These are phyloP conservation scores for Brachylomia viminalis DNA, from an alignment of 2,888 invertebrate genomes.

Conservation along the genomic window DNA sequence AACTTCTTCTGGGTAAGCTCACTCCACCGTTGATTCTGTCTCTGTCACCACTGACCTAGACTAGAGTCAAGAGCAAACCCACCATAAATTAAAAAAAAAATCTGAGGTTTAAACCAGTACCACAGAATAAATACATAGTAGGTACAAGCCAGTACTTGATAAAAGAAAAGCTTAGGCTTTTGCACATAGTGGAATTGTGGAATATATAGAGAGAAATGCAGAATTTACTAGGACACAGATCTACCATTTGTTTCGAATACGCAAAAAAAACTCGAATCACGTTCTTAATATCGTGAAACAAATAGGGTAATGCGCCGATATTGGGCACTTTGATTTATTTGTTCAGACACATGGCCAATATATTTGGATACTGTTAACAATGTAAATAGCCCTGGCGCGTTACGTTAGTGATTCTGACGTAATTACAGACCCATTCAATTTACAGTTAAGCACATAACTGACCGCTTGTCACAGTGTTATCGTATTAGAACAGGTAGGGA, in stretches of 20 bases:
- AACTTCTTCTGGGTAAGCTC: too few relatives aligned
- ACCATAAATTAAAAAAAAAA: too few relatives aligned
- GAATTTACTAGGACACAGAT: conserved; percentile 19
- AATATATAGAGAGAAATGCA: background rate
- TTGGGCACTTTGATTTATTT: conserved; percentile 81
- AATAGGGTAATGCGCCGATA: conserved; percentile 71
- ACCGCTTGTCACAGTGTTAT: conserved; percentile 2
- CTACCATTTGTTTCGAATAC: conserved; percentile 36
- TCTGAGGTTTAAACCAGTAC: conserved; percentile 6
- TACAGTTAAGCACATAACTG: background rate
- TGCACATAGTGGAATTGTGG: background rate
- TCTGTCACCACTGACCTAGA: too few relatives aligned
- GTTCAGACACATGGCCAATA: conserved; percentile 50
- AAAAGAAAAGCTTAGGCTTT: conserved; percentile 22
- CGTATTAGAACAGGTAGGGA: conserved; percentile 1
- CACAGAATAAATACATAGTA: too few relatives aligned
- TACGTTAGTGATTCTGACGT: background rate
- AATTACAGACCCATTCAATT: conserved; percentile 37
- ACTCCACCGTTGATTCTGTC: too few relatives aligned
- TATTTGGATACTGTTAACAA: conserved; percentile 33
- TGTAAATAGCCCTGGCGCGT: background rate
- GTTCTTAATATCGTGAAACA: conserved; percentile 80
- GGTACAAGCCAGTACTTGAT: conserved; percentile 18
- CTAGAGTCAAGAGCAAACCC: too few relatives aligned
- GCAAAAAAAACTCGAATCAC: conserved; percentile 75